Base-by-base conservation (phyloP, 2,113 vertebrate species). In the Xenotilapia caudafasciata region DNA sequence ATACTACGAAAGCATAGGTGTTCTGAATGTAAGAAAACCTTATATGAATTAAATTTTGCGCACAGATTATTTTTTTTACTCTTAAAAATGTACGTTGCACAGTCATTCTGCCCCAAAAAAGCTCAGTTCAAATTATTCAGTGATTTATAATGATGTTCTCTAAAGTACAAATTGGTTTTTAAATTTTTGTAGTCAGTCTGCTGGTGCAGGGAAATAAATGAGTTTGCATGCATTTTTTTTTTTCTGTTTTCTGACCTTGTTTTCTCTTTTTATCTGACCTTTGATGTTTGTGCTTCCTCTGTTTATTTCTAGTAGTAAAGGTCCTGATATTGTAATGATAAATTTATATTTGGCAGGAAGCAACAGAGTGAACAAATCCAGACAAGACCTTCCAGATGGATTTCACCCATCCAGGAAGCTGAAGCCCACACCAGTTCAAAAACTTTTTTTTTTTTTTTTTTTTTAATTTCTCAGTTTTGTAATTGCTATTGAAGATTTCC, bases 401-500 rank as follows among this genome's bases (percentile, higher is more conserved):
- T 80, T 80, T 35, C 75, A 75, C 83, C 82, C 55, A 51, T 83
- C 84, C 35, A 38, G 81, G 54, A 87, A 86, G 47, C 56, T 75
- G 28, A 68, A 28, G 6, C 58, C 42, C 40, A 86, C 35, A 87
- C 60, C 81, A 77, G 86, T 86, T 88, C 35, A 97, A 93, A 96
- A 96, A 97, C 96, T 94, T 83, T 82, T 82, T 55, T 15, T 54
- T 56, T 60, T 11, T 40, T 56, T 80, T 85, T 79, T 84, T 83
- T 60, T 77, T 1, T 0, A 82, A 91, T 80, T 96, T 98, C 98
- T 96, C 97, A 98, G 98, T 97, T 97, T 97, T 98, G 26, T 96
- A 97, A 93, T 97, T 98, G 94, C 96, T 97, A 96, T 97, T 97
- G 97, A 97, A 98, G 97, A 97, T 94, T 97, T 97, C 94, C 96